Base-by-base conservation (phyloP, 2,797 vertebrate genomes). In the Pygocentrus nattereri region DNA sequence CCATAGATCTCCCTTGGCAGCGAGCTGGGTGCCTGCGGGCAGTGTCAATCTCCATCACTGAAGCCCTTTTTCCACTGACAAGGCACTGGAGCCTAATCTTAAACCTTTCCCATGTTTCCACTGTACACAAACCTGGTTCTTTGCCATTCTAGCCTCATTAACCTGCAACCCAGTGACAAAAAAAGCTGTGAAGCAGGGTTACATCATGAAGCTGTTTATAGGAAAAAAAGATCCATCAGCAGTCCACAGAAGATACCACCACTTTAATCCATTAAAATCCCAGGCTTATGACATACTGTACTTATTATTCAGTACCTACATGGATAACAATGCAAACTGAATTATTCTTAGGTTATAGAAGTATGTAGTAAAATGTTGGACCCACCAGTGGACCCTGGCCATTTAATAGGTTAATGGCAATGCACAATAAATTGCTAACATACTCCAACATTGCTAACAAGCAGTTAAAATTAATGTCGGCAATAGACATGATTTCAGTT, bases 1-100 rank as follows among this genome's bases (percentile, higher is more conserved):
- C 56, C 54, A 75, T 65, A 69, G 16, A 74, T 50, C 71, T 76
- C 49, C 80, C 50, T 56, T 64, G 31, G 34, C 34, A 74, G 31
- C 70, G 34, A 38, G 49, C n/a, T 16, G 6, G 54, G n/a, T 54
- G 47, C 44, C 72, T 50, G 8, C 58, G 38, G 80, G 72, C 65
- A 19, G 27, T 30, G 56, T 56, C 31, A 65, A 38, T 12, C 74
- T 59, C 54, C 41, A 50, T 30, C 75, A 31, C 67, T 67, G 44
- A 62, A 74, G 78, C 27, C 54, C 68, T 67, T 67, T 67, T n/a
- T 67, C 64, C 64, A 38, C 64, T 67, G 64, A 38, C 64, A 67
- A 67, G 64, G 64, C 41, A 64, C 31, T n/a, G 19, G 31, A 67
- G 64, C 21, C 64, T 12, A 41, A 67, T 41, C 64, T 67, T 62